phyloP scores from a whole-genome alignment of 1,140 invertebrate species.

The Adelges cooleyi region DNA sequence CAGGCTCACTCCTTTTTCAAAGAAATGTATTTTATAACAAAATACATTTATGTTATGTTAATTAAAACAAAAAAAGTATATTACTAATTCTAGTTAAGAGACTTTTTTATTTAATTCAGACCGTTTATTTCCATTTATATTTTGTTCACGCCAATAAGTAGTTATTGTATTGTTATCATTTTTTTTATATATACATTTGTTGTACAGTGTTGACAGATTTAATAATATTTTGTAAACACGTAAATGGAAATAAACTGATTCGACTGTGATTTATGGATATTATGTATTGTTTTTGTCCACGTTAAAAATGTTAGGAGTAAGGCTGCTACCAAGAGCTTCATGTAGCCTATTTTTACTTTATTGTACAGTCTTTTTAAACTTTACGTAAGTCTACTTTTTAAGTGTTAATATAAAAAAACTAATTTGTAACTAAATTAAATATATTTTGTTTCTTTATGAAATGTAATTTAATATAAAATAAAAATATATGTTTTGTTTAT shows the following conservation, averaged over 20 bases:
- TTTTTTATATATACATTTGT: slow-evolving; percentile 25
- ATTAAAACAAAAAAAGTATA: neutral
- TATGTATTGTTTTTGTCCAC: slow-evolving; percentile 9
- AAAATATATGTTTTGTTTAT: slow-evolving; percentile 26
- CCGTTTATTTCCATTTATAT: slow-evolving; percentile 24
- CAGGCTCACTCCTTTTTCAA: slow-evolving; percentile 22
- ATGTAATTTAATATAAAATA: neutral
- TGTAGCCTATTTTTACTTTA: slow-evolving; percentile 21
- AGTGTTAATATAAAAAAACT: neutral
- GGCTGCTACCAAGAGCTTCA: slow-evolving; percentile 24
- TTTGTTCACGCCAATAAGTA: neutral
- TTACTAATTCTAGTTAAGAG: neutral
- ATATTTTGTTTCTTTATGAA: slow-evolving; percentile 12
- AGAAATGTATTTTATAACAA: slow-evolving; percentile 1
- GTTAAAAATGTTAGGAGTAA: slow-evolving; percentile 24
- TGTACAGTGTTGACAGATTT: slow-evolving; percentile 23
- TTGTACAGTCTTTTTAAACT: slow-evolving; percentile 21
- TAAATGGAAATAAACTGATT: slow-evolving; percentile 26
- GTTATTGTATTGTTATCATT: slow-evolving; percentile 15
- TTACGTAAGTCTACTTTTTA: neutral
- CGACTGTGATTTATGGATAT: slow-evolving; percentile 22
- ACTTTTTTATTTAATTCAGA: slow-evolving; percentile 7
- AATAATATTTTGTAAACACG: slow-evolving; percentile 1
- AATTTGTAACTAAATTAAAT: neutral
- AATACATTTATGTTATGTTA: slow-evolving; percentile 11